Evolutionary conservation across 2,888 invertebrate species (phyloP).

Genomic region (Phengaris alcon): DNA sequence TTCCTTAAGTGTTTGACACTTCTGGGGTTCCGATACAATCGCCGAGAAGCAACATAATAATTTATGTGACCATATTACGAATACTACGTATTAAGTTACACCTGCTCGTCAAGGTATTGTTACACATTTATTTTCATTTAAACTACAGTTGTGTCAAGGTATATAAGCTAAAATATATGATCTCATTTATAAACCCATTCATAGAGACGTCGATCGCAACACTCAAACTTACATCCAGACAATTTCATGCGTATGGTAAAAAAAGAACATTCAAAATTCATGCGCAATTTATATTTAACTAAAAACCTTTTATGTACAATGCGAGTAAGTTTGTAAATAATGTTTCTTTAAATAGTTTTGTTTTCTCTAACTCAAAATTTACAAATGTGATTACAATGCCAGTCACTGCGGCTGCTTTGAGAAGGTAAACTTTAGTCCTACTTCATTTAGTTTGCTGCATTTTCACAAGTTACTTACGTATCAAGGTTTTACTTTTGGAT

Average conservation of each 20-base stretch:
- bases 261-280: conserved; percentile 28
- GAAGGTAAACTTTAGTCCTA: background rate
- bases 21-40: background rate
- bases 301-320: conserved; percentile 24
- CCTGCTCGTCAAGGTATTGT: background rate
- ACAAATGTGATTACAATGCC: conserved; percentile 5
- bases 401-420: background rate
- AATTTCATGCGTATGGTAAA: conserved; percentile 12
- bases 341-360: conserved; percentile 16
- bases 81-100: background rate
- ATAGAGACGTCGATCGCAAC: background rate
- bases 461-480: background rate
- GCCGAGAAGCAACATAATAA: background rate
- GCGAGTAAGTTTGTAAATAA: conserved; percentile 25
- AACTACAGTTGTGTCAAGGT: background rate
- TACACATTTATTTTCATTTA: background rate
- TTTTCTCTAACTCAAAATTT: conserved; percentile 11
- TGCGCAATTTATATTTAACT: conserved; percentile 23
- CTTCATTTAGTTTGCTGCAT: background rate
- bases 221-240: background rate
- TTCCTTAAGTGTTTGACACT: background rate
- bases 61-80: background rate
- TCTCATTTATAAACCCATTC: background rate
- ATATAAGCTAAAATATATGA: background rate
- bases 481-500: background rate